A percentile compares a stretch with the other conserved stretches of the same genome.
These are phyloP conservation scores for Microvelia longipes DNA, from an alignment of 1,140 invertebrate genomes.

Conservation along the genomic window DNA sequence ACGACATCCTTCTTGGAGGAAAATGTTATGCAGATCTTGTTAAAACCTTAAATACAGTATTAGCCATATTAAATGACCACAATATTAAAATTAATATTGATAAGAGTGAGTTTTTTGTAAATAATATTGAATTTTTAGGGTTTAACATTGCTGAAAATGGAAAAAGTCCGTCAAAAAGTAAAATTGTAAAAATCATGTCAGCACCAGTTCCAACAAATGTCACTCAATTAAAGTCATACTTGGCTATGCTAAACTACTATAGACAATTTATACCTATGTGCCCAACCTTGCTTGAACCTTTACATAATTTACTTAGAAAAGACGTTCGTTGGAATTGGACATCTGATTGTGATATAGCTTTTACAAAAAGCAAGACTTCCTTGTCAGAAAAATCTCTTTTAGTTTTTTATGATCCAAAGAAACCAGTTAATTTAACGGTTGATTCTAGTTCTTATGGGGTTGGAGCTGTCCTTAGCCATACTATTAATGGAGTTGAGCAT, in stretches of 20 bases:
- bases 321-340: conserved; percentile 9
- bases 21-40: background rate
- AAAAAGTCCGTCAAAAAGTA: background rate
- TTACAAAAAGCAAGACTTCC: conserved; percentile 13
- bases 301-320: conserved; percentile 7
- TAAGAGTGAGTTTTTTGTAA: background rate
- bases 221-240: conserved; percentile 2
- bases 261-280: conserved; percentile 11
- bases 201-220: conserved; percentile 7
- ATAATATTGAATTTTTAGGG: background rate
- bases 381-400: conserved; percentile 13
- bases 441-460: conserved; percentile 25
- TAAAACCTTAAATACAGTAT: background rate
- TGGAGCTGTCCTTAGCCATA: conserved; percentile 30
- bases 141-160: background rate
- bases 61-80: background rate
- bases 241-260: conserved; percentile 6
- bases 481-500: conserved; percentile 22
- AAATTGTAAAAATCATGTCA: conserved; percentile 6
- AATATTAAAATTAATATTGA: background rate
- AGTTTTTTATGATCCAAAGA: conserved; percentile 17
- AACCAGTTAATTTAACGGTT: conserved; percentile 16
- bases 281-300: conserved; percentile 9
- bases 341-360: conserved; percentile 12
- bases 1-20: background rate